Conservation (phyloP, 2,888 invertebrate genomes). For the Sphaeridia pumilis region DNA sequence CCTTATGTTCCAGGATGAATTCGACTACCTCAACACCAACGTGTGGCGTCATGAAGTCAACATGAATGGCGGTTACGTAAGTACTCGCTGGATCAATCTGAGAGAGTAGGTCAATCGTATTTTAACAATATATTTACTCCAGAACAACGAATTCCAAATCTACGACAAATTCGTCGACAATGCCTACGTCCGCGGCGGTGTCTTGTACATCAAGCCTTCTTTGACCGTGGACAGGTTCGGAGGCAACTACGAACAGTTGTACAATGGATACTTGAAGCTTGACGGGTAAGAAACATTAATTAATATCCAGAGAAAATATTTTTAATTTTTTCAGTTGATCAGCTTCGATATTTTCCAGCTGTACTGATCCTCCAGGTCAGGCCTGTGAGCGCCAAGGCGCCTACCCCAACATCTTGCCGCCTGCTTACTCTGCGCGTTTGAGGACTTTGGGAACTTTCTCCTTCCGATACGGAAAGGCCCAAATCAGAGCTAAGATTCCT, state of each 20-base stretch:
- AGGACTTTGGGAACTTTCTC: constrained; percentile 38
- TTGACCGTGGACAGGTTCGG: constrained; percentile 37
- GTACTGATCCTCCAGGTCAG: constrained; percentile 17
- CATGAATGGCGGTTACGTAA: constrained; percentile 25
- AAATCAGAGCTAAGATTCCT: constrained; percentile 40
- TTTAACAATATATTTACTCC: background rate
- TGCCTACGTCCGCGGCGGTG: constrained; percentile 39
- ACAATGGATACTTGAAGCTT: constrained; percentile 34
- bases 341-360: too few relatives aligned
- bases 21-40: constrained; percentile 17
- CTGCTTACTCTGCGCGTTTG: constrained; percentile 39
- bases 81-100: too few relatives aligned
- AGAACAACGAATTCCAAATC: constrained; percentile 32
- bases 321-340: too few relatives aligned
- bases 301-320: too few relatives aligned
- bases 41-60: constrained; percentile 29
- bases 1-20: constrained; percentile 27
- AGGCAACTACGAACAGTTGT: constrained; percentile 36
- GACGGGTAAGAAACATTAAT: too few relatives aligned
- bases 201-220: constrained; percentile 39
- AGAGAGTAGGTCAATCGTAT: too few relatives aligned
- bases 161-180: constrained; percentile 23
- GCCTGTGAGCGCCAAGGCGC: constrained; percentile 20
- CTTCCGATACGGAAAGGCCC: constrained; percentile 40
- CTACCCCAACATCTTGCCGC: constrained; percentile 36